Percentiles rank a stretch among this genome's conserved stretches.
phyloP scores from a whole-genome alignment of 2,797 vertebrate species.

The Eulemur coronatus region DNA sequence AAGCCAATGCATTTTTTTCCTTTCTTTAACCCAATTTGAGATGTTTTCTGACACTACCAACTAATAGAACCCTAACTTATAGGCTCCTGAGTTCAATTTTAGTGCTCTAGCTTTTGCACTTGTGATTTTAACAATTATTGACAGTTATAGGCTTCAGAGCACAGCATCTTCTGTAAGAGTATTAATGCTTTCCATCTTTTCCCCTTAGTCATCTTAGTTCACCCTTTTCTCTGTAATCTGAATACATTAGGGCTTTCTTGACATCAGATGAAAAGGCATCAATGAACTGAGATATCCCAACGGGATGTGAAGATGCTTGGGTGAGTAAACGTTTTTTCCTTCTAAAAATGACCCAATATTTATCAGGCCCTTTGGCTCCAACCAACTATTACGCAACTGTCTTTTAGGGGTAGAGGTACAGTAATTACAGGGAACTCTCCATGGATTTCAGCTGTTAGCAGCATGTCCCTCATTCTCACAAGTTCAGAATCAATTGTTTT shows the following conservation, averaged over 20 bases:
- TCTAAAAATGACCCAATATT: background rate
- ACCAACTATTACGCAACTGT: background rate
- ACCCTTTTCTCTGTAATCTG: background rate
- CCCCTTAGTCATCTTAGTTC: background rate
- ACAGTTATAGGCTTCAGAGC: background rate
- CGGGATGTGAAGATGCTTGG: background rate
- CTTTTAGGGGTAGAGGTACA: background rate
- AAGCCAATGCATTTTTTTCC: background rate
- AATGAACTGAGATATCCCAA: background rate
- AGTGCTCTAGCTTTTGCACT: background rate
- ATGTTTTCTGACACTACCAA: background rate
- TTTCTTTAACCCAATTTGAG: background rate
- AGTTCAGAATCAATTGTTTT: background rate
- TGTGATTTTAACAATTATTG: background rate
- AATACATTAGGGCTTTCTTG: background rate
- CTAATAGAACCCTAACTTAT: background rate
- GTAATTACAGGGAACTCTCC: background rate
- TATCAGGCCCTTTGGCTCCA: background rate
- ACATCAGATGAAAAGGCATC: background rate
- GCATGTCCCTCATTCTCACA: background rate
- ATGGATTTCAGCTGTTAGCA: background rate
- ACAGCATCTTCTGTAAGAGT: background rate
- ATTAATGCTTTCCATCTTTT: background rate
- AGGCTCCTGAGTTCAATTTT: background rate
- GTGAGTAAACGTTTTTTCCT: background rate